Evolutionary conservation across 1,140 invertebrate genomes (phyloP).

Genomic region (Leptinotarsa texana): DNA sequence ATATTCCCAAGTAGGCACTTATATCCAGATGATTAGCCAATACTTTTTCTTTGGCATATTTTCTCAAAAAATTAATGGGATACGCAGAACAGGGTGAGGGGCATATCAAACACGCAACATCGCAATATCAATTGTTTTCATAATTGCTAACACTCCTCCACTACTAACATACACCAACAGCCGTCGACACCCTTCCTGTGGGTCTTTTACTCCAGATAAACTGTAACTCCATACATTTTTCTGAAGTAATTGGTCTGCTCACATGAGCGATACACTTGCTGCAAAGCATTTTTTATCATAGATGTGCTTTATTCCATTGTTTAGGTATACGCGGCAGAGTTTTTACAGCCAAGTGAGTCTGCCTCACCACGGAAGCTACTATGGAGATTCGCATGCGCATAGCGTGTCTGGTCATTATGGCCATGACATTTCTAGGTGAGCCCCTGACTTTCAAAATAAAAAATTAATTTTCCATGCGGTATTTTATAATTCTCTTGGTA

Average conservation of each 20-base stretch:
- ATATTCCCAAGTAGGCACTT: too few species aligned
- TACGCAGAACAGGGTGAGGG: too few species aligned
- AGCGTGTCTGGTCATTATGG: conserved; percentile 53
- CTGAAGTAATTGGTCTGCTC: neutral
- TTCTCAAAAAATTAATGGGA: too few species aligned
- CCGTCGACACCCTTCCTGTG: neutral
- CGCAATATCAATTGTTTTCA: neutral
- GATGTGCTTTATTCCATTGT: conserved; percentile 41
- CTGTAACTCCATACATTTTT: neutral
- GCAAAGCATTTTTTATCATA: conserved; percentile 22
- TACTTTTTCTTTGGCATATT: too few species aligned
- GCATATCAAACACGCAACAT: too few species aligned
- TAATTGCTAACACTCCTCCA: neutral
- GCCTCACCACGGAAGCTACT: conserved; percentile 49
- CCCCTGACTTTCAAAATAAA: neutral
- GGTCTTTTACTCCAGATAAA: neutral
- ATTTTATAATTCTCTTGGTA: too few species aligned
- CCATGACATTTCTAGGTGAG: conserved; percentile 55
- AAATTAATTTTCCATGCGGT: too few species aligned
- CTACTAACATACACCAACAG: neutral
- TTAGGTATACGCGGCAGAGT: conserved; percentile 55
- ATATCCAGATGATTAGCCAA: too few species aligned
- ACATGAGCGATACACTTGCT: neutral
- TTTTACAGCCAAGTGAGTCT: conserved; percentile 53
- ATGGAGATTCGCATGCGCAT: conserved; percentile 48